Evolutionary conservation across 2,797 vertebrate genomes (phyloP).

Genomic region (Dryobates pubescens): DNA sequence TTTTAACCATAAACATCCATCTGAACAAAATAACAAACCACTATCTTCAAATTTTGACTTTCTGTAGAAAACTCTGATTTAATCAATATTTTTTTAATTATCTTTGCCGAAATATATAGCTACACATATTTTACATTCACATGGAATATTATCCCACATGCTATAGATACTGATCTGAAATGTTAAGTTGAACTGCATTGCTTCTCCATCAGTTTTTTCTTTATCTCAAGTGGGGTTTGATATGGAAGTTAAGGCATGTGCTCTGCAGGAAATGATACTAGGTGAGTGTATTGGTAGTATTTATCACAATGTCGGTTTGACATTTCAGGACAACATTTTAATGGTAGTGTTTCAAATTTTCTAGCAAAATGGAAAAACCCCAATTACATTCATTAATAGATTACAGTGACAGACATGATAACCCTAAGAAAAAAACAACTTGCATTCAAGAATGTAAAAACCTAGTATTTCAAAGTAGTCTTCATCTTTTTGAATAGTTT

Average conservation of each 20-base stretch:
- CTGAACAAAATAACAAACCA: not conserved
- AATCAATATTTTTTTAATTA: not conserved
- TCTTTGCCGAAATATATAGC: not conserved
- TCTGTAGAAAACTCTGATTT: not conserved
- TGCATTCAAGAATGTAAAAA: not conserved
- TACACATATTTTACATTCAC: not conserved
- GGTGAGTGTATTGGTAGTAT: not conserved
- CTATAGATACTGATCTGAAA: not conserved
- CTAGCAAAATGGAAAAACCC: not conserved
- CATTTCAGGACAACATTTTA: constrained; percentile 53
- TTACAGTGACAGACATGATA: constrained; percentile 4
- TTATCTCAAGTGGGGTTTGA: not conserved
- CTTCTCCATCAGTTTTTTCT: not conserved
- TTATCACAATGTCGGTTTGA: constrained; percentile 60
- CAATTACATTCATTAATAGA: constrained; percentile 23
- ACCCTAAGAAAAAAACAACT: not conserved
- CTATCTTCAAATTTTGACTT: not conserved
- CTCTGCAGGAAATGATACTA: not conserved
- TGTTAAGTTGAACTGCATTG: not conserved
- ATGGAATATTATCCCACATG: not conserved
- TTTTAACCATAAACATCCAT: not conserved
- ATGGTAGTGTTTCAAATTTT: constrained; percentile 25
- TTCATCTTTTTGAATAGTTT: not conserved
- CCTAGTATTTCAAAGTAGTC: not conserved
- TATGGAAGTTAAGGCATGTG: not conserved